Evolutionary conservation across 2,888 invertebrate species (phyloP).

Genomic region (Incurvaria masculella): DNA sequence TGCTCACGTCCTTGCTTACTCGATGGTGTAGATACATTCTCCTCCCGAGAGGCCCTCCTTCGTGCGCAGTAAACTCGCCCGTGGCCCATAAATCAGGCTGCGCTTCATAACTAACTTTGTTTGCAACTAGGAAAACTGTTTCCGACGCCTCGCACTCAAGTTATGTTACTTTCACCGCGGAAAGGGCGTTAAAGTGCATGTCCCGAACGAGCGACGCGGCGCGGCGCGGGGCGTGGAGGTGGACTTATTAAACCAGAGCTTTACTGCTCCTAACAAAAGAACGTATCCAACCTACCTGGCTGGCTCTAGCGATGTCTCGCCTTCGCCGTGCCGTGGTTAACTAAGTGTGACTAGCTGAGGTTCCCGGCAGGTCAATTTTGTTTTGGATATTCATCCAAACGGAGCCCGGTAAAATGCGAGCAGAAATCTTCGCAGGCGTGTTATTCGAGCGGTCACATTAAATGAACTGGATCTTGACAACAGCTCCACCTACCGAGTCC

Average conservation of each 20-base stretch:
- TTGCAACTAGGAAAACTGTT: background rate
- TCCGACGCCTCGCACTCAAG: background rate
- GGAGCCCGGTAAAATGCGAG: no score
- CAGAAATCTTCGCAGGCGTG: no score
- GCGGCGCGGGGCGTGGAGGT: background rate
- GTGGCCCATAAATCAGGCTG: background rate
- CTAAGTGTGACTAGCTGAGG: no score
- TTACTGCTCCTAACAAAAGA: background rate
- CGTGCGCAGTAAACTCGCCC: background rate
- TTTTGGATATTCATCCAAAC: no score
- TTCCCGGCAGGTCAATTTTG: no score
- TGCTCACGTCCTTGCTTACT: no score
- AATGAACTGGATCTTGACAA: no score
- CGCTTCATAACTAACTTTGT: background rate
- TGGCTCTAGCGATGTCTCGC: background rate
- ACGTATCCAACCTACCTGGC: background rate
- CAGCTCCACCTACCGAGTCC: no score
- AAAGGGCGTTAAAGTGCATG: background rate
- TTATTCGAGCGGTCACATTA: no score
- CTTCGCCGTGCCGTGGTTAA: background rate
- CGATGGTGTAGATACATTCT: no score
- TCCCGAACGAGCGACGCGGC: no score
- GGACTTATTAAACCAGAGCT: background rate
- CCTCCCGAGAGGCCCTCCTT: no score
- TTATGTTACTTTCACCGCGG: background rate